Evolutionary conservation across 2,113 vertebrate species (phyloP).

Genomic region (Lycaon pictus): DNA sequence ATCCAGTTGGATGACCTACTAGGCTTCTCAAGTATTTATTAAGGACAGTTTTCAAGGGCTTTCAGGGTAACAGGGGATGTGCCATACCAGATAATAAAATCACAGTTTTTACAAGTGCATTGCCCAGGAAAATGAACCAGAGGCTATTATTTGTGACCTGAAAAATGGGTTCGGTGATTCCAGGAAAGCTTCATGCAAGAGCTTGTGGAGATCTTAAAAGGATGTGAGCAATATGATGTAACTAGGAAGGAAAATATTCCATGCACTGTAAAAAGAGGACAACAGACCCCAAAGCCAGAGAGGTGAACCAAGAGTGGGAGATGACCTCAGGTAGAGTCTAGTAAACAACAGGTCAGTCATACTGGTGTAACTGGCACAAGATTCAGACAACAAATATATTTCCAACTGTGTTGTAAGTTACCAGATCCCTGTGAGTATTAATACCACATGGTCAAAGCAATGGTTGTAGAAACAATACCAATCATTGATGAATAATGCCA

Average conservation of each 20-base stretch:
- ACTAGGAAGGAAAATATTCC: not conserved
- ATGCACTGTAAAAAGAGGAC: not conserved
- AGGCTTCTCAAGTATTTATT: not conserved
- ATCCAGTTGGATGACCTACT: not conserved
- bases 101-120: not conserved
- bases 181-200: conserved; percentile 22
- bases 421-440: not conserved
- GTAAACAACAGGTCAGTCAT: not conserved
- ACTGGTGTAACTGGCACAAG: not conserved
- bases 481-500: not conserved
- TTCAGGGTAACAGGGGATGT: not conserved
- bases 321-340: not conserved
- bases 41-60: conserved; percentile 25
- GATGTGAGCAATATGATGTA: not conserved
- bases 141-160: conserved; percentile 19
- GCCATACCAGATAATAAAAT: not conserved
- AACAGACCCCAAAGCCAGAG: not conserved
- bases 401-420: not conserved
- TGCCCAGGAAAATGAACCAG: conserved; percentile 2
- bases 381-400: not conserved
- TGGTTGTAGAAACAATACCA: not conserved
- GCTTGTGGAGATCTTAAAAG: conserved; percentile 42
- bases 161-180: not conserved
- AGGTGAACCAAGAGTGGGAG: not conserved
- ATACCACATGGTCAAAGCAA: not conserved